Base-by-base conservation (phyloP, 2,797 vertebrate species). In the Ceryle rudis region DNA sequence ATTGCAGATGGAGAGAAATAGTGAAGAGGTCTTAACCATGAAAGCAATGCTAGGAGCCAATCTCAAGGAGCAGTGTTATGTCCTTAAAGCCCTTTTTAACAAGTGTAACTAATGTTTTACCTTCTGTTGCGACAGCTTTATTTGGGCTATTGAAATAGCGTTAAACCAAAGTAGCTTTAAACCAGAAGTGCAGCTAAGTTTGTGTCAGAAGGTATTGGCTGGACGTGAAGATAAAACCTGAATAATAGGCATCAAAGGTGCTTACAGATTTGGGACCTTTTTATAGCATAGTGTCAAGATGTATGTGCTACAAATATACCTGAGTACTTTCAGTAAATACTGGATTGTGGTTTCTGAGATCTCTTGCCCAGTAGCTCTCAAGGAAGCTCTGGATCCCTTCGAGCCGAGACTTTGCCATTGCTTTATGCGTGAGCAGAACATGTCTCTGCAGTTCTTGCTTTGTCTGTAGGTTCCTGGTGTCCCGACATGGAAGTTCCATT, bases 351-450 rank as follows among this genome's bases (percentile, higher is more conserved):
- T 49, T 75, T 80, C 51, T 65, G 13, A 61, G 51, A 3, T 82
- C 19, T 70, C 51, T 77, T 55, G 10, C 22, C 10, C 28, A 14
- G 23, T 19, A 23, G 46, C 29, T 49, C 44, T 19, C n/a, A 9
- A 65, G 74, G 61, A 39, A 69, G 17, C 35, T 66, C 61, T 57
- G 44, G 60, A 37, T 62, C 10, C 8, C 39, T 67, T 31, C 31
- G 11, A 41, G 52, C 19, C 3, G 6, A 8, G 26, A 25, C 58
- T 79, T 79, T 72, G 88, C 39, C 11, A 0, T 21, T 46, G n/a
- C 41, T 66, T 3, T 1, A 8, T 21, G 8, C 47, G 26, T 5
- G 17, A 81, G 51, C 29, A 65, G 72, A 51, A 21, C 1, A 0
- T 2, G 20, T 35, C 39, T 69, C 26, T 77, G n/a, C 44, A 39